Percentiles rank a stretch among this genome's conserved stretches.
phyloP scores from a whole-genome alignment of 2,113 vertebrate species.

The Coturnix japonica region DNA sequence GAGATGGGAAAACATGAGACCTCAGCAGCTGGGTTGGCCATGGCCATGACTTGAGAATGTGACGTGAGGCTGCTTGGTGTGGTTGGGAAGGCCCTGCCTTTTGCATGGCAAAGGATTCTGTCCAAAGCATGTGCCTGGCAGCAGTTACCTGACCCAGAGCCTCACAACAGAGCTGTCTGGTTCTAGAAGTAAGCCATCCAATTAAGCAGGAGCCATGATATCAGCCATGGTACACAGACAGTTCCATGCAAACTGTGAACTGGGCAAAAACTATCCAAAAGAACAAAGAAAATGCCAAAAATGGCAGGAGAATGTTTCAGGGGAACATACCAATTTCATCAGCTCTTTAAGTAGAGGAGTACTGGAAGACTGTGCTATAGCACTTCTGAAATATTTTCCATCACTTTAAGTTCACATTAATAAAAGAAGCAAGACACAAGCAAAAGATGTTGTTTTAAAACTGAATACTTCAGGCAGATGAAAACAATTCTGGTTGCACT shows the following conservation, averaged over 20 bases:
- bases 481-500: neutral
- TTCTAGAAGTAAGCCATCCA: neutral
- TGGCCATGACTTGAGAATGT: rapidly evolving
- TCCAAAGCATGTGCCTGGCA: rapidly evolving
- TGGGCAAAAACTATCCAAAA: neutral
- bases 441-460: neutral
- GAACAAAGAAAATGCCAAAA: neutral
- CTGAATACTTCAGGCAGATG: neutral
- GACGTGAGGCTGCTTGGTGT: rapidly evolving
- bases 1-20: neutral
- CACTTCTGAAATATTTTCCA: neutral
- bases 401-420: neutral
- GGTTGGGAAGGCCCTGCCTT: neutral
- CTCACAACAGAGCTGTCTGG: neutral
- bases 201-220: too few relatives aligned
- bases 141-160: neutral
- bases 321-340: neutral
- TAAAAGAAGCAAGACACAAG: neutral
- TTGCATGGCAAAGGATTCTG: neutral
- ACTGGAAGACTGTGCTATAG: neutral
- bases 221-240: neutral
- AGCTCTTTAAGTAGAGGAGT: neutral
- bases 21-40: neutral
- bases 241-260: neutral
- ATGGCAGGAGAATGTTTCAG: neutral